Evolutionary conservation across 2,113 vertebrate genomes (phyloP).

Genomic region (Pandion haliaetus): DNA sequence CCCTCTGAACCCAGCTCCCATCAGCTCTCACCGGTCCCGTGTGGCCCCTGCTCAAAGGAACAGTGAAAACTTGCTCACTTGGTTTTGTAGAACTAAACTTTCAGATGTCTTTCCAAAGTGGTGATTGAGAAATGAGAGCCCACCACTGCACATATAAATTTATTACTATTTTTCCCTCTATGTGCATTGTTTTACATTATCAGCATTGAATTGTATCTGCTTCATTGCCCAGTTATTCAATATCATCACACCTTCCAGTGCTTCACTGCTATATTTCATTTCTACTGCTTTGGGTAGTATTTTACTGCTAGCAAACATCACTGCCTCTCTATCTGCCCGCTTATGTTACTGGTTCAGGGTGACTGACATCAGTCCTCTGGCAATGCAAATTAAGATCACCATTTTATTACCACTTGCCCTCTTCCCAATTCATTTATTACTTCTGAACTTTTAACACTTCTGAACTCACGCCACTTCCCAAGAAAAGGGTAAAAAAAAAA

Average conservation of each 20-base stretch:
- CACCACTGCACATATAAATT: not conserved
- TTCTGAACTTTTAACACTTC: not conserved
- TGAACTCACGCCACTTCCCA: not conserved
- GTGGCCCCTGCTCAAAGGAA: not conserved
- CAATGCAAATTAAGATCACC: not conserved
- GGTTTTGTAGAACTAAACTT: not conserved
- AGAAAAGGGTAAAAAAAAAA: not conserved
- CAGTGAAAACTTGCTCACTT: not conserved
- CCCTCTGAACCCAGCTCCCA: not conserved
- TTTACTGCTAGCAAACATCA: not conserved
- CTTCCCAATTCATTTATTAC: not conserved
- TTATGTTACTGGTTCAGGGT: not conserved
- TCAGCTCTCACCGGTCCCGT: rapidly evolving
- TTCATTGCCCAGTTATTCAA: not conserved
- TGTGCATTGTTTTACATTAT: not conserved
- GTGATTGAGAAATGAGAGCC: not conserved
- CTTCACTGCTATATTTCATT: not conserved
- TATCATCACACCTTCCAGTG: not conserved
- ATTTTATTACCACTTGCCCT: not conserved
- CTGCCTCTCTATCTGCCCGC: not conserved
- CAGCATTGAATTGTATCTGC: not conserved
- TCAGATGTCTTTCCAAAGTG: not conserved
- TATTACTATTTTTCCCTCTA: not conserved
- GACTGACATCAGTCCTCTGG: not conserved
- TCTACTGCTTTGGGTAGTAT: not conserved